Evolutionary conservation across 2,888 invertebrate genomes (phyloP).

Genomic region (Apodemia zela): DNA sequence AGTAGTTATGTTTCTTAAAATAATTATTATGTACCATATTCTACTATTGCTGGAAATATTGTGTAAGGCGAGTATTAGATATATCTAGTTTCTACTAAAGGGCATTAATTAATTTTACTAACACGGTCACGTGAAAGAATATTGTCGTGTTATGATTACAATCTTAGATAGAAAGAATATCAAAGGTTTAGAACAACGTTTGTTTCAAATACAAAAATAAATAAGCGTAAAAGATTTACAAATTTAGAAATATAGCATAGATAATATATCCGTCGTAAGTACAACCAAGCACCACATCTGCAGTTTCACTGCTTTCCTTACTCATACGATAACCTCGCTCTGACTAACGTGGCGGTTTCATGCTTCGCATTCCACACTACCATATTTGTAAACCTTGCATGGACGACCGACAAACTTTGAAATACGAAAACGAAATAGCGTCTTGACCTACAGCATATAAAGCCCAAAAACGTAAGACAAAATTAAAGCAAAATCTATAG

Average conservation of each 20-base stretch:
- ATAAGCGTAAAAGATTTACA: slow-evolving; percentile 52
- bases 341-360: slow-evolving; percentile 31
- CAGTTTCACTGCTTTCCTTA: slow-evolving; percentile 66
- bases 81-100: too few species aligned
- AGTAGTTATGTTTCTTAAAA: too few species aligned
- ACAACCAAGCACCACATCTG: slow-evolving; percentile 71
- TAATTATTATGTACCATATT: too few species aligned
- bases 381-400: neutral
- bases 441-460: too few species aligned
- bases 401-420: neutral
- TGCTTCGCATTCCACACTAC: slow-evolving; percentile 11
- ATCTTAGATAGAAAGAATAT: slow-evolving; percentile 42
- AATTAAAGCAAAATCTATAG: too few species aligned
- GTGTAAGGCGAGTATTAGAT: too few species aligned
- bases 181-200: slow-evolving; percentile 38
- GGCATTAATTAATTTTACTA: too few species aligned
- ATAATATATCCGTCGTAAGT: slow-evolving; percentile 72
- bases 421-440: too few species aligned
- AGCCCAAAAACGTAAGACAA: too few species aligned
- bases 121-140: slow-evolving; percentile 26
- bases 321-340: slow-evolving; percentile 45
- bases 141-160: slow-evolving; percentile 56
- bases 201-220: slow-evolving; percentile 52
- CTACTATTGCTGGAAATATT: too few species aligned
- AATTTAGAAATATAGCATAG: slow-evolving; percentile 54